Evolutionary conservation across 2,797 vertebrate genomes (phyloP), one percentile per base, ranked within the genome.

Genomic region (Chaenodraco wilsoni): DNA sequence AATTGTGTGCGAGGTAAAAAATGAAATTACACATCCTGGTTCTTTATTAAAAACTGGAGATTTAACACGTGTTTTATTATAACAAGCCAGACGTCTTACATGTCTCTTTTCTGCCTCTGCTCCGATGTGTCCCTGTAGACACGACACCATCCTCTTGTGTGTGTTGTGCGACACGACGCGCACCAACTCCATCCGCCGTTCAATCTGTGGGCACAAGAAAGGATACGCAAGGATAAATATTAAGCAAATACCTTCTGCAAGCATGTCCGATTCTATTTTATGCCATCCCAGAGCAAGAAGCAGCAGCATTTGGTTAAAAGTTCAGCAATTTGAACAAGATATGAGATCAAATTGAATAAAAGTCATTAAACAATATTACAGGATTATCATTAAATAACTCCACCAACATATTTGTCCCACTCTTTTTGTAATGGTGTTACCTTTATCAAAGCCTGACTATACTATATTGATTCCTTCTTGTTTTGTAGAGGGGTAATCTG

Each of bases 61-160:
- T 27, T 27, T 27, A 27, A 33, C 33, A 33, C 1, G 3, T 23
- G 17, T 65, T 63, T 41, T 40, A 21, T 64, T 41, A n/a, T 3
- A 43, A 69, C 56, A 58, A 33, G 8, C 16, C 14, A 13, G 6
- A 12, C 33, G 51, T 91, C 97, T 96, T 88, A 99, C 97, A 0
- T 98, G 96, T 96, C 97, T 96, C 92, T 97, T 97, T 69, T 99
- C 97, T 0, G 94, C 88, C 0, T 99, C 97, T 0, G 96, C 96
- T 23, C 97, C 96, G 19, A 97, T 95, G 87, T 98, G 98, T 72
- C 97, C 98, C 88, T 99, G 98, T 64, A 99, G 94, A 86, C 98
- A 99, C 0, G 93, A 93, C 7, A 95, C 90, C 79, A 99, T 94
- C 77, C 95, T 94, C 90, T 99, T 99, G 92, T 97, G 96, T 1